Evolutionary conservation across 2,113 vertebrate genomes (phyloP).

Genomic region (Morphnarchus princeps): DNA sequence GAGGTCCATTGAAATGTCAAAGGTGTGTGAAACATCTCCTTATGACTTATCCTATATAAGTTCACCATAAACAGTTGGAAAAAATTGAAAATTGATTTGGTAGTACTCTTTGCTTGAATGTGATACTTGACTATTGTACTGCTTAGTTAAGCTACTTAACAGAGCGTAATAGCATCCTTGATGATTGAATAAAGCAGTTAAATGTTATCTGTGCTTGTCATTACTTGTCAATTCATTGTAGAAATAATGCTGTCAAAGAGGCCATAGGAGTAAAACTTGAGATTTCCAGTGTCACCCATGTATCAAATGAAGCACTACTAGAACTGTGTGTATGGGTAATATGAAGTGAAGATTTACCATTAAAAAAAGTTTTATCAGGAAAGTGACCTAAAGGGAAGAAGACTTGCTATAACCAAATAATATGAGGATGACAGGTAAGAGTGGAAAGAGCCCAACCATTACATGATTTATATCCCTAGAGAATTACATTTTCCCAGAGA

Average conservation of each 20-base stretch:
- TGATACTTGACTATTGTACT: not conserved
- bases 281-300: not conserved
- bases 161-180: not conserved
- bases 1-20: not conserved
- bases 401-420: not conserved
- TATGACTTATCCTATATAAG: not conserved
- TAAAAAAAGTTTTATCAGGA: not conserved
- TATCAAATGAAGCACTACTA: not conserved
- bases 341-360: not conserved
- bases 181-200: not conserved
- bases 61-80: not conserved
- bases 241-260: not conserved
- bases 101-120: not conserved
- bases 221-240: not conserved
- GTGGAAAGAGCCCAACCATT: not conserved
- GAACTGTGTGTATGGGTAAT: not conserved
- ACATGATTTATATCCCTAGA: not conserved
- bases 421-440: not conserved
- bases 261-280: not conserved
- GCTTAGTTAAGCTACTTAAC: not conserved
- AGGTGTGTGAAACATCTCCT: not conserved
- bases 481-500: not conserved
- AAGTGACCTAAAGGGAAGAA: not conserved
- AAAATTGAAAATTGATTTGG: not conserved
- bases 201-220: not conserved